A percentile compares a stretch with the other conserved stretches of the same genome.
These are phyloP conservation scores for Artibeus lituratus DNA, from an alignment of 2,797 vertebrate species.

Conservation along the genomic window DNA sequence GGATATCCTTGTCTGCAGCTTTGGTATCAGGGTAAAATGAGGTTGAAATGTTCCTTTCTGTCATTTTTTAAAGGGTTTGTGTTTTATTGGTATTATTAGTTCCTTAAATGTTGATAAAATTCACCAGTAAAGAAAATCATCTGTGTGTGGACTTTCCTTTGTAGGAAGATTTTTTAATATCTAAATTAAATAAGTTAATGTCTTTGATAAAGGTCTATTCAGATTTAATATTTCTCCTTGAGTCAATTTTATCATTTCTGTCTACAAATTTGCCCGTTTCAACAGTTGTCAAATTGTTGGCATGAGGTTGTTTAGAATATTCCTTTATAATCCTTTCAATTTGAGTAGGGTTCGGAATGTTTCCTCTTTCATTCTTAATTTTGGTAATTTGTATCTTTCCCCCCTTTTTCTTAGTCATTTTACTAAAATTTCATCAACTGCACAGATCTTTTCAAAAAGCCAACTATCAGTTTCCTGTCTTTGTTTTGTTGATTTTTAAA, in stretches of 20 bases:
- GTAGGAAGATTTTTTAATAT: background rate
- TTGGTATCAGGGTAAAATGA: constrained; percentile 5
- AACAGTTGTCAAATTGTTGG: background rate
- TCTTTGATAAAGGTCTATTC: background rate
- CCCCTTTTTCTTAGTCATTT: background rate
- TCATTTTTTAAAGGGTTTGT: background rate
- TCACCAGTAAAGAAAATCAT: background rate
- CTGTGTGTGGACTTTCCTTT: background rate
- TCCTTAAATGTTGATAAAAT: background rate
- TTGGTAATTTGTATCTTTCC: background rate
- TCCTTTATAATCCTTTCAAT: background rate
- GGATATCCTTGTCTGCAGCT: background rate
- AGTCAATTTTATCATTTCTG: background rate
- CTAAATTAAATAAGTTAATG: background rate
- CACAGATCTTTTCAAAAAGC: background rate
- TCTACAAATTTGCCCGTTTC: background rate
- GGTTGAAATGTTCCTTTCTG: background rate
- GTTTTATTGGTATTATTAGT: background rate
- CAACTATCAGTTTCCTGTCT: background rate
- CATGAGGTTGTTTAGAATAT: background rate
- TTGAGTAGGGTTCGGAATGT: background rate
- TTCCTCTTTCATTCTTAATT: constrained; percentile 26
- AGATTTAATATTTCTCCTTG: constrained; percentile 1
- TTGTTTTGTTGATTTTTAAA: constrained; percentile 1
- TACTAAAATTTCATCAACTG: background rate